Evolutionary conservation across 2,113 vertebrate species (phyloP), one percentile per base, ranked within the genome.

Genomic region (Oreotrochilus melanogaster): DNA sequence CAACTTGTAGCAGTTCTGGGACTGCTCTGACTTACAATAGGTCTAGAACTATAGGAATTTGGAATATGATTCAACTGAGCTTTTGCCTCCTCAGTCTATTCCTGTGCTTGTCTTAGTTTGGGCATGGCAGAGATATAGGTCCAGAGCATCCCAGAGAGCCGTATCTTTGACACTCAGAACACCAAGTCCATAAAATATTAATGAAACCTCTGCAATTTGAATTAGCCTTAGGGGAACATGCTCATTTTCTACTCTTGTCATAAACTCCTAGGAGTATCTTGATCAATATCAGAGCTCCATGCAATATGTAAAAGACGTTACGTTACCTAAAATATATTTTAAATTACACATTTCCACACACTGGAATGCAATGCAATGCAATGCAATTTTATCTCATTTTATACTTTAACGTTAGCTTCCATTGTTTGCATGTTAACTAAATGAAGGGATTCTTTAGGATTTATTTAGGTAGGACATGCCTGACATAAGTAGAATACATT

Each of bases 341-440:
- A 87, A 92, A 89, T 93, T 58, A 71, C 33, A 73, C 3, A 21
- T 71, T 88, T 86, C 19, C 35, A 86, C 61, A 64, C 8, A 28
- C 10, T 9, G 6, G 35, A 37, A 37, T 37, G 35, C 35, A 37
- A 37, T 37, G 35, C 35, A 35, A 86, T 7, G 33, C 80, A 91
- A 64, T 56, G 31, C 11, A 79, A 51, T 73, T 89, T 85, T 96
- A 88, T 92, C 78, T 82, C 73, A 89, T 91, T 89, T 69, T 91
- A 88, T 86, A 76, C 71, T 89, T 91, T 65, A 61, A 54, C 35
- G 58, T 45, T 89, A 70, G 16, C 7, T 95, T 73, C 47, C 37
- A 51, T 94, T 91, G 76, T 88, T 91, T 79, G 35, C n/a, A 53
- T 37, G n/a, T 58, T 88, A 60, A 69, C 16, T 86, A 82, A 92